A percentile compares a stretch with the other conserved stretches of the same genome.
Evolutionary conservation across 2,797 vertebrate genomes (phyloP).

Genomic region (Emydoidea blandingii): DNA sequence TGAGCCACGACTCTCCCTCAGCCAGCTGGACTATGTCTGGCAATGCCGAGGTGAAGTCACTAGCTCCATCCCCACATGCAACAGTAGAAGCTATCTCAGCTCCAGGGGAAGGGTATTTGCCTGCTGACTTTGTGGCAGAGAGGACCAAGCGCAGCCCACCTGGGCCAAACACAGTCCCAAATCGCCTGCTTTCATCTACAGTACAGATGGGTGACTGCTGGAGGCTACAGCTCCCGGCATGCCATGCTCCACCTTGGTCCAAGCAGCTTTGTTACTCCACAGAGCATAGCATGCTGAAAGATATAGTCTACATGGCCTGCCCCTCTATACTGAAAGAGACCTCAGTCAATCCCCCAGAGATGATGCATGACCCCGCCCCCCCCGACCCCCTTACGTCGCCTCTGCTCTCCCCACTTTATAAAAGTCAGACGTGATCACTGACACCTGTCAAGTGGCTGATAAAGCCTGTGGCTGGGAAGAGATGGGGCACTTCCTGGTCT

Average conservation of each 20-base stretch:
- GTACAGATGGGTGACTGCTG: not conserved
- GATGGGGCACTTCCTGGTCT: not conserved
- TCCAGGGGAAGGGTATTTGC: not conserved
- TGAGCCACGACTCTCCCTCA: not conserved
- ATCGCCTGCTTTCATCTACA: not conserved
- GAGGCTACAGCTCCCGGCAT: not conserved
- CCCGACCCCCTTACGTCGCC: fast-evolving
- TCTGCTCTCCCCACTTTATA: not conserved
- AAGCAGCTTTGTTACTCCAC: not conserved
- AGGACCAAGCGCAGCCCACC: not conserved
- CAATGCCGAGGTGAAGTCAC: fast-evolving
- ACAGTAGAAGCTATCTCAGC: not conserved
- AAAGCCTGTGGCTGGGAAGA: not conserved
- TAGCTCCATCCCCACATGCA: not conserved
- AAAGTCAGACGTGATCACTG: not conserved
- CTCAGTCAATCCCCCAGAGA: not conserved
- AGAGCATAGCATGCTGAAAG: not conserved
- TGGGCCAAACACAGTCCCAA: not conserved
- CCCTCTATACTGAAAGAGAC: not conserved
- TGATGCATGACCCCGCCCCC: not conserved
- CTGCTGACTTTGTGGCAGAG: not conserved
- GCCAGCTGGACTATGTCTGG: fast-evolving
- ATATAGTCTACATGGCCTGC: not conserved
- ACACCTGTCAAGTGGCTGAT: not conserved
- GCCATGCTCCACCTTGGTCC: not conserved